Evolutionary conservation across 2,113 vertebrate species (phyloP).

Genomic region (Beaufortia kweichowensis): DNA sequence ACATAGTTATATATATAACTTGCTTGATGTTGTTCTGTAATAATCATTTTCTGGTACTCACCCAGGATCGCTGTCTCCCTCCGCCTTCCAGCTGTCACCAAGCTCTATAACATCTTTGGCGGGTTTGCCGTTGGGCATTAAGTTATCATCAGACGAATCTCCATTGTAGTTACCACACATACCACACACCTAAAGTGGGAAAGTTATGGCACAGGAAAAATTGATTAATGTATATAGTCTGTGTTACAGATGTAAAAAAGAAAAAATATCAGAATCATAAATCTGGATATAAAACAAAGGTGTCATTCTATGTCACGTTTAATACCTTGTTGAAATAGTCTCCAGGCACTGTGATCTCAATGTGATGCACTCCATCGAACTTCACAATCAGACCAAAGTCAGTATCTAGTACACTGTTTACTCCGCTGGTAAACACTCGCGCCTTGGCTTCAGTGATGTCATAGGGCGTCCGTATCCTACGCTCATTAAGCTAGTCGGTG

Average conservation of each 20-base stretch:
- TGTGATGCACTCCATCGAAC: constrained; percentile 83
- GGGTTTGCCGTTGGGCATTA: constrained; percentile 72
- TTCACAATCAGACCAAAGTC: constrained; percentile 83
- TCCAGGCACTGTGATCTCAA: constrained; percentile 82
- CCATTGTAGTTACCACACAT: constrained; percentile 84
- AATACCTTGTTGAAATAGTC: constrained; percentile 85
- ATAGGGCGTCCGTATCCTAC: constrained; percentile 72
- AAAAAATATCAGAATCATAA: background rate
- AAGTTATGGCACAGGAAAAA: background rate
- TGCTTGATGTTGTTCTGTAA: no score
- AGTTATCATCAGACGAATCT: constrained; percentile 73
- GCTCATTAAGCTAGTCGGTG: constrained; percentile 69
- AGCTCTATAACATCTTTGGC: constrained; percentile 72
- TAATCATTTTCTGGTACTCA: constrained; percentile 54
- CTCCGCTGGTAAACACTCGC: constrained; percentile 77
- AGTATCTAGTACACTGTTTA: constrained; percentile 80
- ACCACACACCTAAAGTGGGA: constrained; percentile 76
- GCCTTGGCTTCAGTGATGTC: constrained; percentile 59
- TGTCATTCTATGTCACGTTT: background rate
- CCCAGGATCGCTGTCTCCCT: constrained; percentile 73
- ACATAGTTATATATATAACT: background rate
- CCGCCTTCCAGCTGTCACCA: constrained; percentile 82
- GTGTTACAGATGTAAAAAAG: background rate
- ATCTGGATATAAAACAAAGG: no score
- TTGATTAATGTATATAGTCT: background rate